phyloP scores from a whole-genome alignment of 2,888 invertebrate species.

The Podotricha telesiphe region DNA sequence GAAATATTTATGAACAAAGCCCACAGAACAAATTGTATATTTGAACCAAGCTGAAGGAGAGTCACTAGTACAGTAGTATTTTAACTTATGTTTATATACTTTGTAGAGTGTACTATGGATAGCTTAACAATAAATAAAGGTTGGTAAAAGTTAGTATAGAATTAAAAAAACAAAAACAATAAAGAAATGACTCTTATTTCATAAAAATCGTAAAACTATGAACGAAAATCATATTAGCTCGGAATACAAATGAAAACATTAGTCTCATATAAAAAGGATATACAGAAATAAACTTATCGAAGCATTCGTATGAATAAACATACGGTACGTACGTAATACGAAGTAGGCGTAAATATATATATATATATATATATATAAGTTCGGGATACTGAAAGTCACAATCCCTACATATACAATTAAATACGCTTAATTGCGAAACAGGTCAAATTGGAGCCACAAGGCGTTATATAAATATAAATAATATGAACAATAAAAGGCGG shows the following conservation, averaged over 20 bases:
- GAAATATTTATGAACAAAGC: too few species aligned
- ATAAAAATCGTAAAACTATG: too few species aligned
- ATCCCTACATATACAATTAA: slow-evolving; percentile 16
- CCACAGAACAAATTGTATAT: too few species aligned
- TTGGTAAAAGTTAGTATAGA: too few species aligned
- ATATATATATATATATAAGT: too few species aligned
- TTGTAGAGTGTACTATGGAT: too few species aligned
- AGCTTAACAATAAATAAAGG: too few species aligned
- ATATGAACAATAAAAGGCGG: slow-evolving; percentile 12
- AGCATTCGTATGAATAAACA: slow-evolving; percentile 11
- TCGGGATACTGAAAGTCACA: slow-evolving; percentile 19
- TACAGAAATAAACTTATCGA: not conserved
- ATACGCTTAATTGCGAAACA: slow-evolving; percentile 19
- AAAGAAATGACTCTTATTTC: not conserved
- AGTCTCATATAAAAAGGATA: not conserved
- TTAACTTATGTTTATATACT: too few species aligned
- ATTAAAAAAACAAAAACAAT: too few species aligned
- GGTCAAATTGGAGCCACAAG: slow-evolving; percentile 10
- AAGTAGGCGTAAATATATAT: slow-evolving; percentile 5
- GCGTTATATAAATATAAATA: slow-evolving; percentile 13
- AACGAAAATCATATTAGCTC: not conserved
- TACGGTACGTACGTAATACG: slow-evolving; percentile 3
- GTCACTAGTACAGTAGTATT: too few species aligned
- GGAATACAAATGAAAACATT: not conserved
- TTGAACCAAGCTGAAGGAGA: too few species aligned